Conservation (phyloP, 2,888 invertebrate species). For the Endomychus coccineus region DNA sequence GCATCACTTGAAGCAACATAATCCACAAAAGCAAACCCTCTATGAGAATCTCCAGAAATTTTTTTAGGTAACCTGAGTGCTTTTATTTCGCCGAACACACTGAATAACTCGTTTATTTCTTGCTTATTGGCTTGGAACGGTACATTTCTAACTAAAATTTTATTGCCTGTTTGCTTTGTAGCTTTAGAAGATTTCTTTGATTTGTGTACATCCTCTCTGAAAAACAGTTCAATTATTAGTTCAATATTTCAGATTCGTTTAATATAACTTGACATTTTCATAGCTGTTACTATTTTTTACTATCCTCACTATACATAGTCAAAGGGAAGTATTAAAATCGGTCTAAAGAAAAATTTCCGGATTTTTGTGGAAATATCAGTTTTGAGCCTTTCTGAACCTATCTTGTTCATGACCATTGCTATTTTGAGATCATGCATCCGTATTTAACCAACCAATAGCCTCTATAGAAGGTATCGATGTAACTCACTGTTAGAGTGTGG, state of each 20-base stretch:
- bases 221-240: conserved; percentile 28
- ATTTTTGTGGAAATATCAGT: no score
- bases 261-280: conserved; percentile 10
- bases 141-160: conserved; percentile 88
- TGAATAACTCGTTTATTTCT: conserved; percentile 82
- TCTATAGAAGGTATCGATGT: no score
- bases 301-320: no score
- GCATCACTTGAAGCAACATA: conserved; percentile 84
- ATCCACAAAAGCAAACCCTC: conserved; percentile 97
- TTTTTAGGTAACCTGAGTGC: conserved; percentile 87
- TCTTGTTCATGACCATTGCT: no score
- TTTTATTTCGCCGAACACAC: conserved; percentile 89
- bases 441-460: no score
- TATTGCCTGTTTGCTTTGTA: conserved; percentile 67
- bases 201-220: conserved; percentile 55
- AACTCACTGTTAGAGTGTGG: no score
- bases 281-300: no score
- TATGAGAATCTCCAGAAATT: conserved; percentile 65
- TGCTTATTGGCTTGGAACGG: conserved; percentile 88
- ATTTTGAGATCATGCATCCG: no score
- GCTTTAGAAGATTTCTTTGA: conserved; percentile 53
- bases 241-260: no score
- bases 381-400: no score
- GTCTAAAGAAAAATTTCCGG: no score
- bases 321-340: no score